Conservation (phyloP, 2,888 invertebrate species). For the Acholoe squamosa region DNA sequence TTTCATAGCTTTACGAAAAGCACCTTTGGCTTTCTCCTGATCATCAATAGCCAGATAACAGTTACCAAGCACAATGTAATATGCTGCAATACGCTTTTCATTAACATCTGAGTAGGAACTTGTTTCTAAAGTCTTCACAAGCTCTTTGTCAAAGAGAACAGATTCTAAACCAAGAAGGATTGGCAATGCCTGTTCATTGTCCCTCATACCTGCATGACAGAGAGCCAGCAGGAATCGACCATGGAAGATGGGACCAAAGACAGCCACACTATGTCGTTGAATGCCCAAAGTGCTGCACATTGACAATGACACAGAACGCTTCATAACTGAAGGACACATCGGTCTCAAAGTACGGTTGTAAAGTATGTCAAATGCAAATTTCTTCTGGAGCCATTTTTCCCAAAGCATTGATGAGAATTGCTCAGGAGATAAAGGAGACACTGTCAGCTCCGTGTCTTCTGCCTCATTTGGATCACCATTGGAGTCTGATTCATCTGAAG, state of each 20-base stretch:
- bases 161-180: constrained; percentile 35
- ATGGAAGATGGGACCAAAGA: constrained; percentile 50
- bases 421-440: neutral
- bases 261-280: constrained; percentile 12
- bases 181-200: neutral
- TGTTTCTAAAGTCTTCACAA: constrained; percentile 38
- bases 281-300: constrained; percentile 49
- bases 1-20: constrained; percentile 35
- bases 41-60: neutral
- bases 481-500: neutral
- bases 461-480: neutral
- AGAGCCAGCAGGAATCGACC: constrained; percentile 41
- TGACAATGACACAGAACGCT: neutral
- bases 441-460: neutral
- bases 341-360: constrained; percentile 35
- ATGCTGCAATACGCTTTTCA: constrained; percentile 37
- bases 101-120: constrained; percentile 40
- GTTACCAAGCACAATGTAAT: constrained; percentile 52
- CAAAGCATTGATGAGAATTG: neutral
- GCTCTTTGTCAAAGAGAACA: neutral
- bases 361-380: constrained; percentile 37
- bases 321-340: constrained; percentile 26
- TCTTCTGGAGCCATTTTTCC: constrained; percentile 25
- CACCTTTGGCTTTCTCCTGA: neutral
- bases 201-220: neutral